Evolutionary conservation across 2,113 vertebrate genomes (phyloP).

Genomic region (Oreotrochilus melanogaster): DNA sequence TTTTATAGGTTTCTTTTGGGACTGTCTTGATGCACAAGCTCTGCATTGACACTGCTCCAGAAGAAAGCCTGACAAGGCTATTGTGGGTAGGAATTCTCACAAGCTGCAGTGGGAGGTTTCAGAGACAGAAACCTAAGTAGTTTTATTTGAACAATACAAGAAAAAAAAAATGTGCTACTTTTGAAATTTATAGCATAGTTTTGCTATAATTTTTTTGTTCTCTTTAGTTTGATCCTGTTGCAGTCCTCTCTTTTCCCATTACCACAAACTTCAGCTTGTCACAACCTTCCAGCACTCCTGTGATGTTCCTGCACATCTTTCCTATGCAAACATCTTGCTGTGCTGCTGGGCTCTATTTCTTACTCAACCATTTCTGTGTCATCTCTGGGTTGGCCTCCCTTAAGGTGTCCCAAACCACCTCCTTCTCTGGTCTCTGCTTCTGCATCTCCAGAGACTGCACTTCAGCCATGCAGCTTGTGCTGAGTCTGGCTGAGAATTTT

Average conservation of each 20-base stretch:
- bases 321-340: not conserved
- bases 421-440: not conserved
- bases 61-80: not conserved
- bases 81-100: not conserved
- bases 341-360: not conserved
- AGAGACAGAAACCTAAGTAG: not conserved
- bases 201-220: not conserved
- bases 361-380: not conserved
- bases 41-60: not conserved
- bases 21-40: not conserved
- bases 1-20: not conserved
- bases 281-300: not conserved
- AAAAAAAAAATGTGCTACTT: not conserved
- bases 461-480: not conserved
- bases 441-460: not conserved
- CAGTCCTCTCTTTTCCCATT: not conserved
- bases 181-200: accelerated
- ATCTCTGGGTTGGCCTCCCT: accelerated
- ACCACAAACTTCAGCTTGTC: not conserved
- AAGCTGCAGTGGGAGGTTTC: not conserved
- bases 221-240: not conserved
- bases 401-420: not conserved
- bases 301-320: not conserved
- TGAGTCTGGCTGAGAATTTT: not conserved
- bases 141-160: not conserved